Base-by-base conservation (phyloP, 1,140 invertebrate species). In the Lepidurus couesii region DNA sequence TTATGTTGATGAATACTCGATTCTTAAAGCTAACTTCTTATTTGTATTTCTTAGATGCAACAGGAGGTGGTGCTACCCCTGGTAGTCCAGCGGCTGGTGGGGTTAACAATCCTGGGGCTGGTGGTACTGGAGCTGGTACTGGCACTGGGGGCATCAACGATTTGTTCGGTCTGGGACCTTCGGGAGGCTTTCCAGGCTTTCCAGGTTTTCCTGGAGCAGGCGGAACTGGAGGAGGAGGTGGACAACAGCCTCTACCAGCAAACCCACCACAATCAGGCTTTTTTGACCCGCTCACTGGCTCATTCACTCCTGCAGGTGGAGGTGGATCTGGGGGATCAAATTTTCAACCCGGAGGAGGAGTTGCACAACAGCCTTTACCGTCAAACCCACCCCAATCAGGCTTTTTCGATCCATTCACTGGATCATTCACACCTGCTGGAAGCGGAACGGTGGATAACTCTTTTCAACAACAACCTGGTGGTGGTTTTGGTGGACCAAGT, bases 351-450 rank as follows among this genome's bases (percentile, higher is more conserved):
- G 53, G 53, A 7, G 53, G 13, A n/a, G 53, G 16, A 65, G 53
- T 65, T 65, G 21, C 53, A 21, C 53, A 65, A 65, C 53, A 65
- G 13, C 53, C 53, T 65, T 65, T 65, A 16, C 21, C 13, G 53
- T 21, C 53, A 7, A 13, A n/a, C 8, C 53, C 53, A 65, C 53
- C 53, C 21, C 53, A 65, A 21, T 65, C 53, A 65, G 53, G 53
- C 53, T 65, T 65, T 65, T 65, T 65, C 7, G 53, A 65, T 16
- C 53, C 53, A 21, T n/a, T 65, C 9, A 65, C 53, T 13, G 53
- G 53, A 65, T n/a, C 53, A n/a, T 65, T 65, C 53, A 65, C 53
- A 21, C 53, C 53, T 7, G 53, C 53, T 21, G 53, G 53, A 65
- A 65, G 16, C 8, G 53, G 53, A 6, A 65, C 53, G 7, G 53